Percentiles rank a stretch among this genome's conserved stretches.
phyloP scores from a whole-genome alignment of 2,113 vertebrate genomes.

The Hippocampus abdominalis region DNA sequence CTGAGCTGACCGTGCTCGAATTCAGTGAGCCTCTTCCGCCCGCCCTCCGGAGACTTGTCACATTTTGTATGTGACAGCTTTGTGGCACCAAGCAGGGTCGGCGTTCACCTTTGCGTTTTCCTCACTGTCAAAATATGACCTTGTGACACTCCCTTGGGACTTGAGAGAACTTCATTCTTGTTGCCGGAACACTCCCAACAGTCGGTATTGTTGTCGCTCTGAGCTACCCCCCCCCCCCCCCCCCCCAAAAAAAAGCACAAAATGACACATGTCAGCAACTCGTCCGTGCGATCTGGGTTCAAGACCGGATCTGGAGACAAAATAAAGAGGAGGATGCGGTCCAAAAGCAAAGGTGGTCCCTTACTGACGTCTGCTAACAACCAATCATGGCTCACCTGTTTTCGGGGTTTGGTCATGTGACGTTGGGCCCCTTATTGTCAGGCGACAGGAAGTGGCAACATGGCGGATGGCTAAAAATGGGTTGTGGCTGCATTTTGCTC shows the following conservation, averaged over 20 bases:
- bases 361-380: background rate
- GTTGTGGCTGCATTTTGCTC: no score
- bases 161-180: constrained; percentile 14
- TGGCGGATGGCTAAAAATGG: no score
- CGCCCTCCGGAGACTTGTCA: constrained; percentile 56
- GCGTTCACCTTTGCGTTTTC: constrained; percentile 48
- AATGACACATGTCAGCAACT: background rate
- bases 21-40: constrained; percentile 41
- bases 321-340: background rate
- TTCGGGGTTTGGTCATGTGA: no score
- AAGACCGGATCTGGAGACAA: background rate
- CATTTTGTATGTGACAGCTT: constrained; percentile 55
- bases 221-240: no score
- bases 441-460: no score
- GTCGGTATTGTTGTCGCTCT: background rate
- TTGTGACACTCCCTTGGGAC: constrained; percentile 6
- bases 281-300: background rate
- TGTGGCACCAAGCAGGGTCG: background rate
- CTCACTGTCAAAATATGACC: constrained; percentile 39
- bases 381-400: no score
- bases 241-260: no score
- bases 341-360: background rate
- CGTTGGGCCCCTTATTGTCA: no score
- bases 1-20: constrained; percentile 57
- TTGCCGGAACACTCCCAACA: constrained; percentile 1